Percentiles rank a stretch among this genome's conserved stretches.
Conservation (phyloP, 2,113 vertebrate genomes). For the Brachyistius frenatus region DNA sequence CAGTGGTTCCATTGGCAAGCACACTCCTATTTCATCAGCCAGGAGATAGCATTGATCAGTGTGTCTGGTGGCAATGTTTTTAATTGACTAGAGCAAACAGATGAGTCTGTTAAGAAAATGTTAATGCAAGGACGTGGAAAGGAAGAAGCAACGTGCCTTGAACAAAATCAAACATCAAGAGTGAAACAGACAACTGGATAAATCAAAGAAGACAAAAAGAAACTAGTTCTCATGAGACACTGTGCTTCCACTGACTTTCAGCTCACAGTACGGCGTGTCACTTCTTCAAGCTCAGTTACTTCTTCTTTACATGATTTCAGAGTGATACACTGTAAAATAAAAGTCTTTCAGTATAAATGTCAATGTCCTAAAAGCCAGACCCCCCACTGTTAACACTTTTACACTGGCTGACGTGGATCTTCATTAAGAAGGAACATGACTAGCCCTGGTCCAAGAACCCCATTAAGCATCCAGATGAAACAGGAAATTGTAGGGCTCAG, state of each 20-base stretch:
- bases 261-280: background rate
- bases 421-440: too few relatives aligned
- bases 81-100: constrained; percentile 26
- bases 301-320: background rate
- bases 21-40: constrained; percentile 34
- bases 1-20: constrained; percentile 52
- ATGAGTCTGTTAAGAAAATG: constrained; percentile 15
- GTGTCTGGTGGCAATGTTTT: constrained; percentile 38
- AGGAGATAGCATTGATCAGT: constrained; percentile 65
- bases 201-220: constrained; percentile 22
- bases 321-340: background rate
- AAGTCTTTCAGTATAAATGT: too few relatives aligned
- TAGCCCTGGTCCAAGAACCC: too few relatives aligned
- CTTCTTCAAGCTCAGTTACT: background rate
- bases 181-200: background rate
- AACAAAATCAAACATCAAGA: background rate
- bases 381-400: too few relatives aligned
- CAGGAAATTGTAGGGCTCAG: too few relatives aligned
- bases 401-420: too few relatives aligned
- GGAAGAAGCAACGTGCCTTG: constrained; percentile 1
- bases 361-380: too few relatives aligned
- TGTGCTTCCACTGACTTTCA: background rate
- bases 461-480: too few relatives aligned
- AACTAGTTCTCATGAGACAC: background rate
- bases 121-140: background rate